phyloP scores from a whole-genome alignment of 2,888 invertebrate species.

The Zhengitettix transpicula region DNA sequence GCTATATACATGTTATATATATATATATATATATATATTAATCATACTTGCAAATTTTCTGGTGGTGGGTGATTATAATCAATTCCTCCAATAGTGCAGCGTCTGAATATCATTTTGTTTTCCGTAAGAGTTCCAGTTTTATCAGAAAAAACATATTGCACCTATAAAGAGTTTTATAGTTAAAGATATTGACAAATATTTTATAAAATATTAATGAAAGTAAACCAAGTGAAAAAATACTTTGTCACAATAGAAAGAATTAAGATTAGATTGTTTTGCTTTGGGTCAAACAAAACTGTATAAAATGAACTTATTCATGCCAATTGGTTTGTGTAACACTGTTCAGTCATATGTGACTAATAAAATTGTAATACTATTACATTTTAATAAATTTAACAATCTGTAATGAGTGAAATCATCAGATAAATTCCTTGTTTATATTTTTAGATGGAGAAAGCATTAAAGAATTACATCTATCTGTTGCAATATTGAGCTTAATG shows the following conservation, averaged over 20 bases:
- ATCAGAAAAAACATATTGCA: conserved; percentile 89
- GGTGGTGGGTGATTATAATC: conserved; percentile 76
- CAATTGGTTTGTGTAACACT: too few species aligned
- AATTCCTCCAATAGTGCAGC: conserved; percentile 74
- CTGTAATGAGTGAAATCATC: too few species aligned
- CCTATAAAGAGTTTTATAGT: conserved; percentile 20
- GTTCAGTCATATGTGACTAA: too few species aligned
- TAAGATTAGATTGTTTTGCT: not conserved
- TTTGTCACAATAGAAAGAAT: not conserved
- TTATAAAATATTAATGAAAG: not conserved
- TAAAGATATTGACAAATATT: too few species aligned
- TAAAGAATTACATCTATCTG: too few species aligned
- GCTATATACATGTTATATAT: not conserved
- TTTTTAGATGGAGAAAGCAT: too few species aligned
- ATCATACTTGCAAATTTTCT: conserved; percentile 25
- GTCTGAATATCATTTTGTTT: conserved; percentile 91
- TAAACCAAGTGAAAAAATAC: not conserved
- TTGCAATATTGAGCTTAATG: too few species aligned
- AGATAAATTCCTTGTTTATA: too few species aligned
- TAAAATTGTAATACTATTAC: too few species aligned
- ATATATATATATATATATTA: not conserved
- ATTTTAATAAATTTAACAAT: too few species aligned
- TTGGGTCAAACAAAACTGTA: too few species aligned
- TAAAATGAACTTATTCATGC: too few species aligned
- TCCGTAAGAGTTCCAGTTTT: conserved; percentile 97